Evolutionary conservation across 2,888 invertebrate species (phyloP), one percentile per base, ranked within the genome.

Genomic region (Cenopis cana): DNA sequence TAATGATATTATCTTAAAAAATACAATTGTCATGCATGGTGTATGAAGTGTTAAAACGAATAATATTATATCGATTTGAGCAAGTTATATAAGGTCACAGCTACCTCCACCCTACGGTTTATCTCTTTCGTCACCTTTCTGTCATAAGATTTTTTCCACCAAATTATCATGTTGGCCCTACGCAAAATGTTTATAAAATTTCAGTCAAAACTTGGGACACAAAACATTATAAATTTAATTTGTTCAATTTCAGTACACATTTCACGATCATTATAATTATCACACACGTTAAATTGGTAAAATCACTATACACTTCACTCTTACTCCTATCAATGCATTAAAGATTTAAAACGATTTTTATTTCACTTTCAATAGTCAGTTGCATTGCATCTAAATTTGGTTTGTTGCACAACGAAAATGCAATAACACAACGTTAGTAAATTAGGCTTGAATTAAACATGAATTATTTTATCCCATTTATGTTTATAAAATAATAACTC

Each of bases 11-110:
- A 60, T 56, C 49, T 71, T 67, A 71, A 61, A 61, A 71, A 61
- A 61, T 29, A 61, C 52, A 66, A 67, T 55, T 67, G 71, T 71
- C 71, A 71, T 71, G 71, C 71, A 71, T 71, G 71, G 55, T 61
- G 49, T 66, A 56, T 24, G 60, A 71, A 66, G 49, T 54, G 38
- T 61, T 41, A 54, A 61, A 60, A 46, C 17, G 57, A 66, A 71
- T 24, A 20, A 17, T 41, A 20, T 36, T 65, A 70, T 24, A 65
- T 52, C 46, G 46, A 54, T 60, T 71, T 71, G 71, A 71, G 71
- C 67, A 71, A 71, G 12, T 60, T 59, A 18, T 1, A 46, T 33
- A 33, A 20, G 46, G 46, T 55, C 61, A 8, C 52, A 20, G 36
- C 20, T 33, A 33, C 24, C 11, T 24, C 36, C 11, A 14, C 33